Conservation (phyloP, 2,797 vertebrate species). For the Cyprinella venusta region DNA sequence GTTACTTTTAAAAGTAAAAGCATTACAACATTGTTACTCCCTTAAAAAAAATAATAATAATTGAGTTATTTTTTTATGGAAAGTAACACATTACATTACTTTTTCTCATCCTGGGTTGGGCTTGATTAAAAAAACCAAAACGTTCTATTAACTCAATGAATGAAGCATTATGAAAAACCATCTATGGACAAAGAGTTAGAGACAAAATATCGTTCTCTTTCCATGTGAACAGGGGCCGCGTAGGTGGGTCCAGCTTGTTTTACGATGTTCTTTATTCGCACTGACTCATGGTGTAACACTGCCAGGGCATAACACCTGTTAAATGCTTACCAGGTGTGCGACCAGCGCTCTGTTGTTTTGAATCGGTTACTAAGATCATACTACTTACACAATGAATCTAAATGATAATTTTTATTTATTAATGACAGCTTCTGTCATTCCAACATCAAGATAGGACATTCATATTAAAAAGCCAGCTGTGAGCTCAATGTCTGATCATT, state of each 20-base stretch:
- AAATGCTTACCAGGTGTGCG: slow-evolving; percentile 19
- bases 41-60: no score
- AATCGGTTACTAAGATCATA: slow-evolving; percentile 3
- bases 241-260: slow-evolving; percentile 43
- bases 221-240: slow-evolving; percentile 19
- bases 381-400: slow-evolving; percentile 6
- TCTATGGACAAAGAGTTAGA: slow-evolving; percentile 19
- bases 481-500: slow-evolving; percentile 14
- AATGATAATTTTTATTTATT: slow-evolving; percentile 26
- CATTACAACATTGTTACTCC: neutral
- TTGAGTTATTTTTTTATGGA: neutral
- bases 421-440: slow-evolving; percentile 21
- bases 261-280: slow-evolving; percentile 39
- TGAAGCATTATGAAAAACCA: neutral
- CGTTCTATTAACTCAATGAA: neutral
- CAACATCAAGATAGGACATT: neutral
- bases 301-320: slow-evolving; percentile 27
- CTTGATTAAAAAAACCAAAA: neutral
- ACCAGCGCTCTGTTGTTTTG: neutral
- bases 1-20: neutral
- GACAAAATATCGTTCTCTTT: neutral
- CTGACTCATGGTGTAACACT: slow-evolving; percentile 37
- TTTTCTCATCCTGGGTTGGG: neutral
- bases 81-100: neutral
- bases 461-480: slow-evolving; percentile 26